Conservation (phyloP, 2,113 vertebrate genomes). For the Microcebus jonahi region DNA sequence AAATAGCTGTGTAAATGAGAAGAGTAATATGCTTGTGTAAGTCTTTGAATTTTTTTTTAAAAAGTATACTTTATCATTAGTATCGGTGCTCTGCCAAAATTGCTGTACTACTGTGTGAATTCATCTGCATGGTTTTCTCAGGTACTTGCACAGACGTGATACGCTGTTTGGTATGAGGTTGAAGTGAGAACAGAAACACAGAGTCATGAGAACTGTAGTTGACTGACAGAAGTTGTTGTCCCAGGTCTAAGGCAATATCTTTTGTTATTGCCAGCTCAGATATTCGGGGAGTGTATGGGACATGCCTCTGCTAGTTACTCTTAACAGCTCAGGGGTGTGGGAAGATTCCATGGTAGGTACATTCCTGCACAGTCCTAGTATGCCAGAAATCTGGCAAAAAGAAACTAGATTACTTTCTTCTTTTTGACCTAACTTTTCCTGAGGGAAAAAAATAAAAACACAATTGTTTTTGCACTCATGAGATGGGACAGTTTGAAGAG, state of each 20-base stretch:
- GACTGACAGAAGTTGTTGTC: conserved; percentile 56
- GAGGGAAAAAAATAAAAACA: background rate
- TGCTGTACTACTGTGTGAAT: background rate
- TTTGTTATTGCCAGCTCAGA: conserved; percentile 70
- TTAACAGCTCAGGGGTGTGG: conserved; percentile 59
- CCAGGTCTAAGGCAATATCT: conserved; percentile 36
- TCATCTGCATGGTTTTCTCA: conserved; percentile 44
- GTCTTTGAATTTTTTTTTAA: background rate
- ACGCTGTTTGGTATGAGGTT: background rate
- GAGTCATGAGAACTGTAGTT: background rate
- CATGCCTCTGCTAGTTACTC: conserved; percentile 74
- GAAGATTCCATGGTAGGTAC: conserved; percentile 69
- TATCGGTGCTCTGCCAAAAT: background rate
- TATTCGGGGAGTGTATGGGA: conserved; percentile 73
- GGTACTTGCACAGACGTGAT: background rate
- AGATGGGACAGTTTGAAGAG: background rate
- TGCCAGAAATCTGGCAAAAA: conserved; percentile 29
- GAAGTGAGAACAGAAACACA: background rate
- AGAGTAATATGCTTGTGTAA: background rate
- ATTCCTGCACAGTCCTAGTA: conserved; percentile 20
- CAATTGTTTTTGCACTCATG: background rate
- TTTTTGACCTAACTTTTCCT: conserved; percentile 27
- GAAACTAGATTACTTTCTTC: conserved; percentile 31
- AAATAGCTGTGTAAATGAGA: background rate
- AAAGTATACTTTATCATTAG: background rate